These are phyloP conservation scores for Cepaea nemoralis DNA, from an alignment of 1,140 invertebrate species.

Conservation along the genomic window DNA sequence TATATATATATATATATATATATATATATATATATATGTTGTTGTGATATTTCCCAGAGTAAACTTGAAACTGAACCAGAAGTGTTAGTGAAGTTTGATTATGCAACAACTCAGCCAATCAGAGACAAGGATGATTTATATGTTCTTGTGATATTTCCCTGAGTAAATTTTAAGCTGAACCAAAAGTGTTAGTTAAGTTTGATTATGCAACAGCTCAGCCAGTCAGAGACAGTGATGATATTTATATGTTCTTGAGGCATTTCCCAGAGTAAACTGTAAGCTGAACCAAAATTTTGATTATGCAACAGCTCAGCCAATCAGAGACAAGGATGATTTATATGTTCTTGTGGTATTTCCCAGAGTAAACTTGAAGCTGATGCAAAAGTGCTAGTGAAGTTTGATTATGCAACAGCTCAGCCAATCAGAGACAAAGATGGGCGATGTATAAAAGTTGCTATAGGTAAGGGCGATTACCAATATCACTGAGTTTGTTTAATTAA, in stretches of 20 bases:
- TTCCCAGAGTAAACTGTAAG: too few relatives aligned
- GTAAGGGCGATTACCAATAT: slow-evolving; percentile 42
- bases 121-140: slow-evolving; percentile 55
- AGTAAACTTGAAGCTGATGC: slow-evolving; percentile 23
- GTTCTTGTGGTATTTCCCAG: slow-evolving; percentile 15
- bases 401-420: slow-evolving; percentile 50
- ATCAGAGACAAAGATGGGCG: slow-evolving; percentile 54
- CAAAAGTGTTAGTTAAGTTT: slow-evolving; percentile 51
- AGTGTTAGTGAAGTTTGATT: slow-evolving; percentile 54
- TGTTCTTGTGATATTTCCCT: too few relatives aligned
- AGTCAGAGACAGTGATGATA: slow-evolving; percentile 52
- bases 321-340: slow-evolving; percentile 49
- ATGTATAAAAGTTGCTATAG: slow-evolving; percentile 54
- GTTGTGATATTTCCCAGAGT: too few relatives aligned
- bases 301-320: slow-evolving; percentile 47
- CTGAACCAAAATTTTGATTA: slow-evolving; percentile 58
- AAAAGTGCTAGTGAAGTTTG: slow-evolving; percentile 47
- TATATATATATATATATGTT: too few relatives aligned
- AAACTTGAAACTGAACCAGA: too few relatives aligned
- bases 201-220: slow-evolving; percentile 52
- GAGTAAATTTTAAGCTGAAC: too few relatives aligned
- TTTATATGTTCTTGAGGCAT: too few relatives aligned
- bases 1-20: too few relatives aligned
- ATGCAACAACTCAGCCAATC: slow-evolving; percentile 47
- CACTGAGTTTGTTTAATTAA: too few relatives aligned